Percentiles rank a stretch among this genome's conserved stretches.
Conservation (phyloP, 1,140 invertebrate genomes). For the Ericerus pela region DNA sequence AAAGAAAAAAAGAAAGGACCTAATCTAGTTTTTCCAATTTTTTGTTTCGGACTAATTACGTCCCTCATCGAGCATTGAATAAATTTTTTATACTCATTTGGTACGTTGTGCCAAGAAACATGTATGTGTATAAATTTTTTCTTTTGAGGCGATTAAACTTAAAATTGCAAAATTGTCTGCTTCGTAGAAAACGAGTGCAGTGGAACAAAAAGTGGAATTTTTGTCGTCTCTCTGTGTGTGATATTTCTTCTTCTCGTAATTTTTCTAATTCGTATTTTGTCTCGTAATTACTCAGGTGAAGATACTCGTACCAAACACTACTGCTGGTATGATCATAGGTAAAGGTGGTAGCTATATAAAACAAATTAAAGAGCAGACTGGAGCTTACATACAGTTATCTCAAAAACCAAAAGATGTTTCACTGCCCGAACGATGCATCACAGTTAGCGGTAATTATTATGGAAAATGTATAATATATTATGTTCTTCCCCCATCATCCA, state of each 20-base stretch:
- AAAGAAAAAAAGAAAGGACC: no score
- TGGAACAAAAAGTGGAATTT: not conserved
- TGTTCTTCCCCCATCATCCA: no score
- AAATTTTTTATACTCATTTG: no score
- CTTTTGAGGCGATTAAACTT: no score
- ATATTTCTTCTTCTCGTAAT: not conserved
- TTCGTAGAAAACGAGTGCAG: not conserved
- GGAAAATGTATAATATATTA: no score
- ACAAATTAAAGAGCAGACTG: constrained; percentile 93
- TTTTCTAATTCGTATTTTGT: not conserved
- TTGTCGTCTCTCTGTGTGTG: not conserved
- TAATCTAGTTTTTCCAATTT: no score
- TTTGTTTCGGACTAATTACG: no score
- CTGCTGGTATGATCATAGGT: constrained; percentile 97
- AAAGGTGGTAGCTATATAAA: constrained; percentile 96
- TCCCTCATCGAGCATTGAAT: no score
- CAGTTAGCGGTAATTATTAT: constrained; percentile 65
- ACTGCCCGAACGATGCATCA: constrained; percentile 90
- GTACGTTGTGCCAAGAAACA: no score
- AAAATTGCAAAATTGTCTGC: no score
- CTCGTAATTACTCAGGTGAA: constrained; percentile 53
- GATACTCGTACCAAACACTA: constrained; percentile 94
- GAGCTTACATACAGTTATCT: constrained; percentile 95
- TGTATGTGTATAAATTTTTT: no score
- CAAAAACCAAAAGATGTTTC: constrained; percentile 95